Evolutionary conservation across 2,797 vertebrate genomes (phyloP).

Genomic region (Schizopygopsis malacanthus): DNA sequence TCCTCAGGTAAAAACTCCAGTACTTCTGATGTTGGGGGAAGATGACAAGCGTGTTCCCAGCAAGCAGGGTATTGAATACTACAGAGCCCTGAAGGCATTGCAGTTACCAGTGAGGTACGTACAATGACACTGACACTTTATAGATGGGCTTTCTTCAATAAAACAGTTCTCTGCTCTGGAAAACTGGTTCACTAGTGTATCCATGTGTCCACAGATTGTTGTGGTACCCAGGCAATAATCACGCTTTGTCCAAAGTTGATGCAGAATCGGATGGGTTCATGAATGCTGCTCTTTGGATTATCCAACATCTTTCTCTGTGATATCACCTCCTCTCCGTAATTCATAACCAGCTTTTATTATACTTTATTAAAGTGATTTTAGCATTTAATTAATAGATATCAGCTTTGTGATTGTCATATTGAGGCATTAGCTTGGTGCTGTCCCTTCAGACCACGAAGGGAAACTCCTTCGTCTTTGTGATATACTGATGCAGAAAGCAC

Average conservation of each 20-base stretch:
- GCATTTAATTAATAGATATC: background rate
- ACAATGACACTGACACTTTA: background rate
- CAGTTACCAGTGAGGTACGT: constrained; percentile 87
- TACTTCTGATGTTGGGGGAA: constrained; percentile 90
- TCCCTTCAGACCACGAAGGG: background rate
- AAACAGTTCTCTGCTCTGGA: background rate
- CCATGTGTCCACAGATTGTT: constrained; percentile 82
- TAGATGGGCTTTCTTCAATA: background rate
- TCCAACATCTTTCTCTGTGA: constrained; percentile 80
- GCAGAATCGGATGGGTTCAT: constrained; percentile 94
- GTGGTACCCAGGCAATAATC: constrained; percentile 92
- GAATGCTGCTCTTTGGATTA: constrained; percentile 90
- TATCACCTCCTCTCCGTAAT: background rate
- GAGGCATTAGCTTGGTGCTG: background rate
- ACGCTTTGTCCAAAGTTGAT: constrained; percentile 88
- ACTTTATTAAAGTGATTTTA: background rate
- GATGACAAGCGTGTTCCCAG: constrained; percentile 91
- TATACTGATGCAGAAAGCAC: background rate
- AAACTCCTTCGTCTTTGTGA: background rate
- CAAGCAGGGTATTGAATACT: constrained; percentile 93
- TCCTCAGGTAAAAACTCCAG: constrained; percentile 86
- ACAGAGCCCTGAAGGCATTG: constrained; percentile 86
- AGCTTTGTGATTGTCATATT: background rate
- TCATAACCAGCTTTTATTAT: background rate
- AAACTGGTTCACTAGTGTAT: constrained; percentile 44